These are phyloP conservation scores for Lutraria lutraria DNA, from an alignment of 2,888 invertebrate species.

Conservation along the genomic window DNA sequence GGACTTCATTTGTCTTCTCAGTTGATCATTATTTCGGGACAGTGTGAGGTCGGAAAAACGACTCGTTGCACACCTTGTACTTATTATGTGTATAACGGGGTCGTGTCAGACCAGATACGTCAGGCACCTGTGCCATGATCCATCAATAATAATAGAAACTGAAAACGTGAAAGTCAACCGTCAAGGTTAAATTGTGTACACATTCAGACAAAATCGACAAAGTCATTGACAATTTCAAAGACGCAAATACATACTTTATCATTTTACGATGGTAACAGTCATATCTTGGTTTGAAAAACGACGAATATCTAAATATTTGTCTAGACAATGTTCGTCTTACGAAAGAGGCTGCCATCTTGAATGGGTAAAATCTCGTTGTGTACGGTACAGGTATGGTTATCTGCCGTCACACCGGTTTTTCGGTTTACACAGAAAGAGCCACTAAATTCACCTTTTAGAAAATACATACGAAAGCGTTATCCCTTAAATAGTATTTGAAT, in stretches of 20 bases:
- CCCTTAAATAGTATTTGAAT: not conserved
- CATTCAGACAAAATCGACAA: not conserved
- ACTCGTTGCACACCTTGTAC: too few species aligned
- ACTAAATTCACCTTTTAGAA: too few species aligned
- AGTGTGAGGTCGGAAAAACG: too few species aligned
- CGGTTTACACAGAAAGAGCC: too few species aligned
- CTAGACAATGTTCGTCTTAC: not conserved
- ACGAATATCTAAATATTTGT: not conserved
- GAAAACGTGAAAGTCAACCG: not conserved
- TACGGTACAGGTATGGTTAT: not conserved
- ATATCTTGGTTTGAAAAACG: not conserved
- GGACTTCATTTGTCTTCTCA: too few species aligned
- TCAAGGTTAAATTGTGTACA: not conserved
- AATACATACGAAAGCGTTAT: too few species aligned
- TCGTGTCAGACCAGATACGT: not conserved
- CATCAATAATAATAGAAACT: not conserved
- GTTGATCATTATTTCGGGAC: too few species aligned
- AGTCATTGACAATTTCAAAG: not conserved
- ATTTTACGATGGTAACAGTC: not conserved
- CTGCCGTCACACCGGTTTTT: too few species aligned
- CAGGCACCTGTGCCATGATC: too few species aligned
- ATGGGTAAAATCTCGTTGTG: not conserved
- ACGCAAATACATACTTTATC: not conserved
- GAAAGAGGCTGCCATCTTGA: slow-evolving; percentile 13
- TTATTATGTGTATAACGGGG: not conserved